Evolutionary conservation across 2,113 vertebrate species (phyloP), one percentile per base, ranked within the genome.

Genomic region (Hepsetus odoe): DNA sequence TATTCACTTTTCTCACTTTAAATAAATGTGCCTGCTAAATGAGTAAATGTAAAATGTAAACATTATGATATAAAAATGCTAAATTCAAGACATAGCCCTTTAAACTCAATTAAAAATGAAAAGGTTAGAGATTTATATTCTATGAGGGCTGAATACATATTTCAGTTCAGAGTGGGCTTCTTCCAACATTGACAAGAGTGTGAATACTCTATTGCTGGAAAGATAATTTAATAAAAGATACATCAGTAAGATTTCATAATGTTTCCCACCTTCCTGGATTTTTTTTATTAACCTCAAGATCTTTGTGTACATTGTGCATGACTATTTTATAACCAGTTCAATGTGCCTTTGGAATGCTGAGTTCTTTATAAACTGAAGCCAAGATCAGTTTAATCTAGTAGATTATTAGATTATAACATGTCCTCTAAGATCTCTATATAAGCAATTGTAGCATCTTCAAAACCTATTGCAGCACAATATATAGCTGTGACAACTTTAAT

Each of bases 321-420:
- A 28, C 40, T 38, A 14, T 49, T 81, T 38, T 83, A 82, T 51
- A 82, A 78, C 75, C 30, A 65, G 74, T 70, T 84, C 51, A 84
- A 83, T 81, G 77, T 44, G 7, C 84, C 83, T 87, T 44, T 83
- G 71, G 79, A 84, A 76, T 77, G 80, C 85, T 82, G 85, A 65
- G 68, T 67, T 87, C 83, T 84, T 85, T 86, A 86, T 16, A 83
- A 82, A 84, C 58, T 32, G 8, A 13, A 51, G 74, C 73, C 79
- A 84, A 81, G 66, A 66, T n/a, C 56, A 33, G 69, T 51, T 85
- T 76, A 82, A 81, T 75, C 83, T 81, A 84, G 67, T 55, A 74
- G 46, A 24, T 85, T 83, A 80, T 77, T 66, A 61, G 66, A 69
- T 79, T 61, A 62, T 82, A 46, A 80, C 81, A 74, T 75, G 35